A percentile compares a stretch with the other conserved stretches of the same genome.
These are phyloP conservation scores for Luidia sarsii DNA, from an alignment of 53 echinoderm and acorn worm genomes.

Conservation along the genomic window DNA sequence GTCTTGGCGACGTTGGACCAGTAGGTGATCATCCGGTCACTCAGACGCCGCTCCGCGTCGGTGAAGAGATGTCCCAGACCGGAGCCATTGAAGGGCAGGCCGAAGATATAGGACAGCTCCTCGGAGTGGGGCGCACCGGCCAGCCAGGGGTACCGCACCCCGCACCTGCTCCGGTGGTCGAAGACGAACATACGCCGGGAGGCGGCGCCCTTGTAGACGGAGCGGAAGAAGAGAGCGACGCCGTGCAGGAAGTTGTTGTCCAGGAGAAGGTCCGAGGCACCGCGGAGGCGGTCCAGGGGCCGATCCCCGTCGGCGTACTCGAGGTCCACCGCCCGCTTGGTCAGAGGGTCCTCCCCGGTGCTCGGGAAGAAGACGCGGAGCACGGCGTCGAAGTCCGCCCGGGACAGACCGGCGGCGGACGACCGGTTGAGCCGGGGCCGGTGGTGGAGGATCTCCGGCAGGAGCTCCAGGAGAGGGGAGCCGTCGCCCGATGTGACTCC, in stretches of 20 bases:
- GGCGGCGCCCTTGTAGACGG: not conserved
- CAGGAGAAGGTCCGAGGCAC: conserved; percentile 18
- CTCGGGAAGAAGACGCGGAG: not conserved
- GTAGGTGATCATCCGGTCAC: conserved; percentile 78
- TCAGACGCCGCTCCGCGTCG: conserved; percentile 62
- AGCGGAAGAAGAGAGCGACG: not conserved
- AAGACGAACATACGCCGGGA: conserved; percentile 53
- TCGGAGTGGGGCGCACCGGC: conserved; percentile 76
- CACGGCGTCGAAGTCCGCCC: conserved; percentile 32
- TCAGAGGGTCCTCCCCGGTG: not conserved
- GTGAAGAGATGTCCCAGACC: conserved; percentile 52
- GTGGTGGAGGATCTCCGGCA: conserved; percentile 26
- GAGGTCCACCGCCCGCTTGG: conserved; percentile 5
- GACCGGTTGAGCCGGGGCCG: not conserved
- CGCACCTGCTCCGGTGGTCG: conserved; percentile 22
- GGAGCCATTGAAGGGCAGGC: conserved; percentile 66
- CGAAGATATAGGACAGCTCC: conserved; percentile 70
- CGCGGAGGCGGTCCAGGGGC: conserved; percentile 1
- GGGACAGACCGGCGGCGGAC: conserved; percentile 27
- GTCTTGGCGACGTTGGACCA: conserved; percentile 95
- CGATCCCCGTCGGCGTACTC: conserved; percentile 8
- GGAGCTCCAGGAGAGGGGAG: conserved; percentile 26
- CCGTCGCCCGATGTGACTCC: conserved; percentile 37
- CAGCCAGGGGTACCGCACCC: conserved; percentile 25
- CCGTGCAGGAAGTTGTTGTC: conserved; percentile 18